Percentiles rank a stretch among this genome's conserved stretches.
Evolutionary conservation across 2,113 vertebrate genomes (phyloP).

Genomic region (Neoarius graeffei): DNA sequence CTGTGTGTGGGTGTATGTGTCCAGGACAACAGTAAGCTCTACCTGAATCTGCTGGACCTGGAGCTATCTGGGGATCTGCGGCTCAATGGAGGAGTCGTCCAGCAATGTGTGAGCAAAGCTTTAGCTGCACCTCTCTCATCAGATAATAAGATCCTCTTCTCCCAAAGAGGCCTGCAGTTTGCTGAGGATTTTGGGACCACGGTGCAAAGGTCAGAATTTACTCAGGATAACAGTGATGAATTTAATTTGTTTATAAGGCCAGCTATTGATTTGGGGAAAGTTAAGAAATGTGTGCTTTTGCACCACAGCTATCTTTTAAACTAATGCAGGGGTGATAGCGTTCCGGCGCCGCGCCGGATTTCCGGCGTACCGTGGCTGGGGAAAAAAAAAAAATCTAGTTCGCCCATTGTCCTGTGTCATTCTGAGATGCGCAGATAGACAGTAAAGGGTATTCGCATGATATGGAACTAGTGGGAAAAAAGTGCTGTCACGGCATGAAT

Average conservation of each 20-base stretch:
- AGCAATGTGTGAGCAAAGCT: slow-evolving; percentile 78
- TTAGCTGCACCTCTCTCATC: slow-evolving; percentile 75
- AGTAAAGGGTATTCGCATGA: no score
- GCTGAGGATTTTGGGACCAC: slow-evolving; percentile 80
- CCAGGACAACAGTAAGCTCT: slow-evolving; percentile 79
- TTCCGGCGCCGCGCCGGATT: no score
- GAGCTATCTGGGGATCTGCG: slow-evolving; percentile 74
- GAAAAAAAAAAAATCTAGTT: no score
- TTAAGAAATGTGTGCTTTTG: neutral
- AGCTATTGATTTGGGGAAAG: neutral
- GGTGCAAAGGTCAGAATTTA: slow-evolving; percentile 71
- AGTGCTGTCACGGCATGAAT: no score
- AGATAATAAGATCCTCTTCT: slow-evolving; percentile 77
- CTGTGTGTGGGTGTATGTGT: neutral
- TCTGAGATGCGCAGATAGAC: no score
- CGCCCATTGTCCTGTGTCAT: no score
- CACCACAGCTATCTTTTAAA: neutral
- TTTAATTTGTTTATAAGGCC: neutral
- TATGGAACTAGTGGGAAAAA: no score
- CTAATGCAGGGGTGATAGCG: no score
- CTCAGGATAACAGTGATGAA: neutral
- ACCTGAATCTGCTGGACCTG: slow-evolving; percentile 81
- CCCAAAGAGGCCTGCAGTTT: slow-evolving; percentile 80
- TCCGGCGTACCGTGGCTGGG: no score
- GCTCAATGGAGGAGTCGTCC: slow-evolving; percentile 71